Conservation (phyloP, 2,797 vertebrate species). For the Gymnocypris eckloni region DNA sequence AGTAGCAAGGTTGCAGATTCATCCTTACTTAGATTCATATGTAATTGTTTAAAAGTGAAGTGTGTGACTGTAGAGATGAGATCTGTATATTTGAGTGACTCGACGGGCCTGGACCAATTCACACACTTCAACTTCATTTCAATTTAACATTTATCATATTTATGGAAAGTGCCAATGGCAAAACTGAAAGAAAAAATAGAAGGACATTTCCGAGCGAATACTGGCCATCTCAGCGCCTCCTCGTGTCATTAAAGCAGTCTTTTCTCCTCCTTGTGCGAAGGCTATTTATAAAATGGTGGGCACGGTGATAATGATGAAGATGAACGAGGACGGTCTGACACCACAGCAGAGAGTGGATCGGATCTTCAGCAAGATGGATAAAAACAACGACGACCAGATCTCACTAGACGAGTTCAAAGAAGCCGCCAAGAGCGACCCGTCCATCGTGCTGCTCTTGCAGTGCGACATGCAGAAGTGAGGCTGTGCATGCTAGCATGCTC, state of each 20-base stretch:
- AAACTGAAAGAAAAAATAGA: neutral
- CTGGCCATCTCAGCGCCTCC: neutral
- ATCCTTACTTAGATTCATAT: neutral
- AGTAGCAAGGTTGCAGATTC: neutral
- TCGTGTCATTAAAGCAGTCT: slow-evolving; percentile 30
- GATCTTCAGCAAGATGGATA: slow-evolving; percentile 99
- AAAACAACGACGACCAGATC: slow-evolving; percentile 98
- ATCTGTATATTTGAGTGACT: neutral
- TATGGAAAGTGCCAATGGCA: neutral
- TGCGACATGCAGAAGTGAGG: slow-evolving; percentile 98
- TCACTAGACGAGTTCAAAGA: slow-evolving; percentile 97
- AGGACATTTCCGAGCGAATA: neutral
- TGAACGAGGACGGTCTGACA: slow-evolving; percentile 96
- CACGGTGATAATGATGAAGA: slow-evolving; percentile 99
- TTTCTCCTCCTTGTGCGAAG: slow-evolving; percentile 73
- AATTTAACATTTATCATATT: neutral
- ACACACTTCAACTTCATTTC: slow-evolving; percentile 3
- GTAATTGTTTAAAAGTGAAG: neutral
- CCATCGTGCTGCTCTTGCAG: slow-evolving; percentile 97
- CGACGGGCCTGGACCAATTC: neutral
- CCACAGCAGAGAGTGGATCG: slow-evolving; percentile 95
- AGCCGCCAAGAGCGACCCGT: slow-evolving; percentile 94
- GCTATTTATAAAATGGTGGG: slow-evolving; percentile 99
- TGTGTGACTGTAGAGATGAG: too few relatives aligned
- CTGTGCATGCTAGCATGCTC: slow-evolving; percentile 68